Base-by-base conservation (phyloP, 2,888 invertebrate genomes). In the Leptopilina drosophilae region DNA sequence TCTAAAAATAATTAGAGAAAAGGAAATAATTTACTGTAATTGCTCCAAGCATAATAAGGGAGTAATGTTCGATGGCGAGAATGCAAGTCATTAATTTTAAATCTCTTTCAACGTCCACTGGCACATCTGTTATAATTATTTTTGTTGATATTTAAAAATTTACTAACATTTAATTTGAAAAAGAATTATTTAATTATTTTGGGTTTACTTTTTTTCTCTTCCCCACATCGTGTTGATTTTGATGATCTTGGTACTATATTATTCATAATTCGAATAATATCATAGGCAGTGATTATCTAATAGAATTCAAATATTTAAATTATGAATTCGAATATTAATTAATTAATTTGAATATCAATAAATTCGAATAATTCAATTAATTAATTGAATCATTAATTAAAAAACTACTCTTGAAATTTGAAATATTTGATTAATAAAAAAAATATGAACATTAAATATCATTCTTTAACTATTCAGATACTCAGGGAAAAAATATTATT, bases 31-130 rank as follows among this genome's bases (percentile, higher is more conserved):
- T 83, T 78, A 91, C 91, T 77, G 90, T 90, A 20, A 91, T 88
- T 11, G 90, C 90, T 40, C 91, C 91, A 40, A 92, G 84, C 86
- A 90, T 88, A 69, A 92, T 89, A 53, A 91, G 80, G 9, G 90
- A 89, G 79, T 91, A 91, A 82, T 92, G 92, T 66, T 92, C 91
- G 53, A 91, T 90, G 76, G 90, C 89, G n/a, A 92, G 86, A 49
- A 91, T 90, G 14, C 90, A 91, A 11, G 88, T 90, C 88, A 92
- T 91, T 65, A 92, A 83, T 78, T 91, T 91, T 15, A 92, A 81
- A 79, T 91, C 91, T 62, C 91, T 88, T 77, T 90, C 90, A 4
- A 90, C 86, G 20, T 88, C 86, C 11, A 83, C n/a, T 5, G 90
- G 87, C 15, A 90, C 73, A 9, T 4, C 90, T 90, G 15, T 64